Conservation (phyloP, 2,888 invertebrate species). For the Hypolimnas misippus region DNA sequence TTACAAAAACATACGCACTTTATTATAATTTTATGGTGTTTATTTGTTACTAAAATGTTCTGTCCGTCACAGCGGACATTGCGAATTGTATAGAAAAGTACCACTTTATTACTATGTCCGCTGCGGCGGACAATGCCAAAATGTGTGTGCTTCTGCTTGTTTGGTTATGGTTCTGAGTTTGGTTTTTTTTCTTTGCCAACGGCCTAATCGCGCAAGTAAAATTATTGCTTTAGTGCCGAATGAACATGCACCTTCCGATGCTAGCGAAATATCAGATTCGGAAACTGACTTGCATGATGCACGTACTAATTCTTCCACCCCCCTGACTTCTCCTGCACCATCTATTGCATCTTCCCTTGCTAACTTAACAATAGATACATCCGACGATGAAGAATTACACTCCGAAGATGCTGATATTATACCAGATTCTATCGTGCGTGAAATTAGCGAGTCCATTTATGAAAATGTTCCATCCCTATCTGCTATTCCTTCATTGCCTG, state of each 20-base stretch:
- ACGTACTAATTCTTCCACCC: slow-evolving; percentile 27
- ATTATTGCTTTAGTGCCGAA: slow-evolving; percentile 25
- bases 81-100: too few species aligned
- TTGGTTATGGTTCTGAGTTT: too few species aligned
- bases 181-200: too few species aligned
- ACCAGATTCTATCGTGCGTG: slow-evolving; percentile 32
- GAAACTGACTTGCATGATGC: slow-evolving; percentile 28
- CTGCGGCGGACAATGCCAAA: too few species aligned
- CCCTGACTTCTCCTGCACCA: slow-evolving; percentile 24
- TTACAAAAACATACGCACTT: too few species aligned
- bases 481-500: slow-evolving; percentile 26
- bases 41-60: too few species aligned
- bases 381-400: slow-evolving; percentile 29
- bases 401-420: slow-evolving; percentile 33
- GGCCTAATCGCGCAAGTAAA: too few species aligned
- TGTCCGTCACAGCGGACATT: too few species aligned
- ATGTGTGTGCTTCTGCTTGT: too few species aligned
- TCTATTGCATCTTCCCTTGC: slow-evolving; percentile 30
- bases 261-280: slow-evolving; percentile 26
- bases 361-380: slow-evolving; percentile 14
- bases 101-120: too few species aligned
- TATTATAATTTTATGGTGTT: too few species aligned
- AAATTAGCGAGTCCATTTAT: slow-evolving; percentile 33
- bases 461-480: slow-evolving; percentile 37
- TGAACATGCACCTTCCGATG: slow-evolving; percentile 26